These are phyloP conservation scores for Syrista parreyssii DNA, from an alignment of 2,888 invertebrate species.

Conservation along the genomic window DNA sequence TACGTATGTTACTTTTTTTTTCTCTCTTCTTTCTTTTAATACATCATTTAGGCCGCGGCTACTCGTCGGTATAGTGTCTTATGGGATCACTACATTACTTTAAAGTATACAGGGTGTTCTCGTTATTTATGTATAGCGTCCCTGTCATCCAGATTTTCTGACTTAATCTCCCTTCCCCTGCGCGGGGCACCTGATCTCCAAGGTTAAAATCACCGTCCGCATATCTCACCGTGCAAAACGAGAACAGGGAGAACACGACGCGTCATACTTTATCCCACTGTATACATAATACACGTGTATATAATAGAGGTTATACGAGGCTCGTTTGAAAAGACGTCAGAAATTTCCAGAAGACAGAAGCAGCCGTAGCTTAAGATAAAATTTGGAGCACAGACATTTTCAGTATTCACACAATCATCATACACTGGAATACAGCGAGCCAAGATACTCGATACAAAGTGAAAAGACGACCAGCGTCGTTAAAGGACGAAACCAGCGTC, in stretches of 20 bases:
- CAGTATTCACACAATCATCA: not conserved
- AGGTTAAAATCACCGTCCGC: not conserved
- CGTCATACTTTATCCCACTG: not conserved
- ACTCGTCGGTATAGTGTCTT: slow-evolving; percentile 42
- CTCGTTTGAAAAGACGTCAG: not conserved
- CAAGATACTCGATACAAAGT: not conserved
- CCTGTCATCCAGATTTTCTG: not conserved
- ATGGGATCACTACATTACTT: slow-evolving; percentile 10
- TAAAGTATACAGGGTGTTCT: not conserved
- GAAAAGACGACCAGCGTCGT: slow-evolving; percentile 48
- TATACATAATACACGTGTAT: not conserved
- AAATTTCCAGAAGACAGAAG: not conserved
- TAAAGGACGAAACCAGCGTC: slow-evolving; percentile 47
- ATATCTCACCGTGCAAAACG: not conserved
- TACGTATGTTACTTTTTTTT: not conserved
- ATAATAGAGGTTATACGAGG: not conserved
- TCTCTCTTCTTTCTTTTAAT: slow-evolving; percentile 16
- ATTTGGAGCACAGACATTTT: not conserved
- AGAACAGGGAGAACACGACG: not conserved
- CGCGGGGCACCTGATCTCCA: not conserved
- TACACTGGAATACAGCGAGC: not conserved
- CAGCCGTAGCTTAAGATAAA: not conserved
- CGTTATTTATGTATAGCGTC: slow-evolving; percentile 11
- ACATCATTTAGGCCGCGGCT: slow-evolving; percentile 55
- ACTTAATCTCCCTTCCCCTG: not conserved